Percentiles rank a stretch among this genome's conserved stretches.
Evolutionary conservation across 2,888 invertebrate species (phyloP).

Genomic region (Malachius bipustulatus): DNA sequence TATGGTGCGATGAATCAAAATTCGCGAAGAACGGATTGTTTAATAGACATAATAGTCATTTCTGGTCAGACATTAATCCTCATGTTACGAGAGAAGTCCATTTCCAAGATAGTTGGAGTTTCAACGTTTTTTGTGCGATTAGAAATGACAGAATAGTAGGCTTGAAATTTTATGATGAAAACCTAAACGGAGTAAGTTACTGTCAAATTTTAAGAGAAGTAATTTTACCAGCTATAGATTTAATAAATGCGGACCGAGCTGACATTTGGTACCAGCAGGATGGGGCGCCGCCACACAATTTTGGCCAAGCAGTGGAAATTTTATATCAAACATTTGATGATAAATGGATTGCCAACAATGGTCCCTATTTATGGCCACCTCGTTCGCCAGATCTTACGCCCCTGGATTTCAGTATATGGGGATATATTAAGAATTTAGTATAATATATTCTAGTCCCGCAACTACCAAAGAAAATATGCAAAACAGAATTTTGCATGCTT

Average conservation of each 20-base stretch:
- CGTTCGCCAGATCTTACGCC: conserved; percentile 1
- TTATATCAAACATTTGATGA: neutral
- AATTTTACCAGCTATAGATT: neutral
- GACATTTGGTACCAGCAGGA: conserved; percentile 1
- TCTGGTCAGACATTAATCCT: neutral
- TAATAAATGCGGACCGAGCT: neutral
- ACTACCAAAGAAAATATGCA: neutral
- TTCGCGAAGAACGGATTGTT: neutral
- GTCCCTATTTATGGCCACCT: neutral
- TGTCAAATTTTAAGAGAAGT: neutral
- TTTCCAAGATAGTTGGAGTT: too few species aligned
- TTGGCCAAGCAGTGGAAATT: neutral
- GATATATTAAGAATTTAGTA: neutral
- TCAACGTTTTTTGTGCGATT: too few species aligned
- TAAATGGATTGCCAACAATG: conserved; percentile 2
- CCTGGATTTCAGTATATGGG: neutral
- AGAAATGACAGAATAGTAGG: too few species aligned
- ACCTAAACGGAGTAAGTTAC: too few species aligned
- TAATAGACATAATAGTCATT: conserved; percentile 3
- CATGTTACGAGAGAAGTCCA: too few species aligned
- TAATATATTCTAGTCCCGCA: neutral
- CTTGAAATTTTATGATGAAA: too few species aligned
- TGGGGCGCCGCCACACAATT: conserved; percentile 2
- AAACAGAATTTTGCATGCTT: neutral
- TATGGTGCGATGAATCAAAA: conserved; percentile 7